Evolutionary conservation across 2,888 invertebrate genomes (phyloP), one percentile per base, ranked within the genome.

Genomic region (Nemurella pictetii): DNA sequence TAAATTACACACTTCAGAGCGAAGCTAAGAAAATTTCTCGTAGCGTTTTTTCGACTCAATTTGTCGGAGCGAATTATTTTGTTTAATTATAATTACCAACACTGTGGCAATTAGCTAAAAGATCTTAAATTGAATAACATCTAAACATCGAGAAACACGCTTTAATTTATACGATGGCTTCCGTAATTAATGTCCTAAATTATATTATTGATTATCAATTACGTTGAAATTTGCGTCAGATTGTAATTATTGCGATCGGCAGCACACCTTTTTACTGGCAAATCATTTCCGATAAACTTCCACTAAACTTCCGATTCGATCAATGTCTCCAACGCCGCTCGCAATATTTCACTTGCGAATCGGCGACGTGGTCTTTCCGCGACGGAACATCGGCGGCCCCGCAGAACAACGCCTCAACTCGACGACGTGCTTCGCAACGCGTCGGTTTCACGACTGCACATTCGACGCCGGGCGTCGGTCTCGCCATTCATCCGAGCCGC

Each of bases 391-490:
- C 55, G 55, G 20, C 55, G 55, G 15, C 55, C 55, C 2, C 20
- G 35, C 35, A 20, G 55, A 55, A 12, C 55, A 20, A 55, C 55
- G 55, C 55, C 20, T 2, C 55, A 20, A 26, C 9, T 26, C 80
- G 29, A 36, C 78, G 30, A 30, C 78, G 30, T 29, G 78, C 30
- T 78, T 4, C 28, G n/a, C 78, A 30, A 29, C 72, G 55, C 82
- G 82, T 82, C 82, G 72, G 82, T 2, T 55, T 72, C 82, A 27
- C 82, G 72, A 82, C 82, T 82, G 80, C 80, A 32, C 26, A 55
- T 28, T 26, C 55, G 29, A 36, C 82, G 72, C 82, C 29, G 26
- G 82, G 82, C 82, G 82, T 78, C 29, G 74, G 77, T 26, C 77
- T 77, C 78, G 15, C 20, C 55, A 72, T 78, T n/a, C 30, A 75